Evolutionary conservation across 2,888 invertebrate genomes (phyloP), one percentile per base, ranked within the genome.

Genomic region (Rhingia rostrata): DNA sequence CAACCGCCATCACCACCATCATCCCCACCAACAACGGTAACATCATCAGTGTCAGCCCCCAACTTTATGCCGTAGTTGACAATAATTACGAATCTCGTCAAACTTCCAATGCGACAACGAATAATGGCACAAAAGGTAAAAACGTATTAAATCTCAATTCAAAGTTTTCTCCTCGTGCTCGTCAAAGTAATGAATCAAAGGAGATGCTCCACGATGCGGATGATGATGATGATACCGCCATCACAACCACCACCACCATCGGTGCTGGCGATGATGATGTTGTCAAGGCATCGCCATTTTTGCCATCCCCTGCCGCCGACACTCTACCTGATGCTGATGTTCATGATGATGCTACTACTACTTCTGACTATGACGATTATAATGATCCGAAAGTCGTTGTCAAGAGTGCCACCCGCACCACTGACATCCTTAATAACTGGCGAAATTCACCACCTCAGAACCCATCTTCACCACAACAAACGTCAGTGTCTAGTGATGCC

Each of bases 81-180:
- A 80, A 81, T 81, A 85, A 81, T 85, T 85, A 85, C 77, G 85
- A 85, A 81, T 80, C 81, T 81, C 85, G 72, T 85, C 85, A 85
- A 85, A 81, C 75, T 84, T 79, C 82, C 75, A 82, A 82, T 64
- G 12, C 70, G 47, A 39, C 49, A 37, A 79, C 73, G 86, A 86
- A 79, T 77, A 86, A 83, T 79, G 60, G 74, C 77, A 74, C 79
- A 85, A 88, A 88, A 89, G 89, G 89, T 89, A 88, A 90, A 88
- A 88, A 88, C 83, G 88, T 89, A 88, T 89, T 88, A 89, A 89
- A 88, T 87, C 87, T 87, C 86, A 88, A 88, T 80, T 86, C 87
- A 84, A 86, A 86, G 82, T 78, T 69, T 85, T 70, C 84, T 63
- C 37, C 58, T 79, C 61, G 45, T 74, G 43, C 67, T 60, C 54